Evolutionary conservation across 2,113 vertebrate genomes (phyloP).

Genomic region (Menidia beryllina): DNA sequence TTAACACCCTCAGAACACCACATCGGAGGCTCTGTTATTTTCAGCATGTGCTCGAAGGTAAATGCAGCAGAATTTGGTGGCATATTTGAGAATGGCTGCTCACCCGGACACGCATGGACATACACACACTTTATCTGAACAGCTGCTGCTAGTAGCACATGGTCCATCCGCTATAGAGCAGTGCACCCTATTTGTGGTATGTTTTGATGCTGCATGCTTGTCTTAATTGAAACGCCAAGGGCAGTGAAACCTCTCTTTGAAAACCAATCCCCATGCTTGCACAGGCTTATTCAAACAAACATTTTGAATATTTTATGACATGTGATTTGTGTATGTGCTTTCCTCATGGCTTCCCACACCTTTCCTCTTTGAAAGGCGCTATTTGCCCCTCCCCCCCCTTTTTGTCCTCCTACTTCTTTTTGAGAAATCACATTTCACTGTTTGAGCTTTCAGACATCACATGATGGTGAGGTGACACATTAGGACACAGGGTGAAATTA

Average conservation of each 20-base stretch:
- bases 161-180: neutral
- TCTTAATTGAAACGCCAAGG: constrained; percentile 1
- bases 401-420: no score
- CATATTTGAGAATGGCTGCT: neutral
- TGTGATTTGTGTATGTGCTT: neutral
- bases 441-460: constrained; percentile 30
- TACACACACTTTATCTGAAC: neutral
- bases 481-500: constrained; percentile 33
- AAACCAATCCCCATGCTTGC: constrained; percentile 16
- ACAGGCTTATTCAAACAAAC: constrained; percentile 26
- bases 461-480: constrained; percentile 18
- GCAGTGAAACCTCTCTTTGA: constrained; percentile 18
- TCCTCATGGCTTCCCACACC: neutral
- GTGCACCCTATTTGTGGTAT: neutral
- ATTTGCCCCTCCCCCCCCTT: no score
- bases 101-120: neutral
- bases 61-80: neutral
- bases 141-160: neutral
- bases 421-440: constrained; percentile 13
- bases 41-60: neutral
- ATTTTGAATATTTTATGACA: constrained; percentile 32
- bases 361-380: constrained; percentile 23
- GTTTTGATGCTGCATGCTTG: constrained; percentile 15
- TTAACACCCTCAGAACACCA: neutral
- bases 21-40: neutral